Conservation (phyloP, 2,888 invertebrate genomes). For the Rotaria sp. region DNA sequence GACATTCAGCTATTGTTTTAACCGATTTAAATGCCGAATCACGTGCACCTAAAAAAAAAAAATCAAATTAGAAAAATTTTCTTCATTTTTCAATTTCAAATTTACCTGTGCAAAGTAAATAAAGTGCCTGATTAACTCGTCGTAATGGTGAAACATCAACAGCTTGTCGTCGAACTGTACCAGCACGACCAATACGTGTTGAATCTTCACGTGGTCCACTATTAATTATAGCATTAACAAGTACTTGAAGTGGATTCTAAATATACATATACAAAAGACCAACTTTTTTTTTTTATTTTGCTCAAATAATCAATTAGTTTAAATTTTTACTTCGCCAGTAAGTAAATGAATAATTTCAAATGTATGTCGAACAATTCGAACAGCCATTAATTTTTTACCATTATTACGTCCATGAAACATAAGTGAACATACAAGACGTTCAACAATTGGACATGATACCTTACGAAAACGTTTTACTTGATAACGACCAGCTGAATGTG, state of each 20-base stretch:
- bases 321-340: constrained; percentile 57
- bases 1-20: constrained; percentile 97
- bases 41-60: constrained; percentile 62
- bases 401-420: constrained; percentile 99
- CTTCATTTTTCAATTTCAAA: neutral
- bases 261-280: constrained; percentile 31
- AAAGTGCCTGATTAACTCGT: constrained; percentile 97
- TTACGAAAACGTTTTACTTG: constrained; percentile 96
- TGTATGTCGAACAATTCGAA: constrained; percentile 94
- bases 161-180: constrained; percentile 98
- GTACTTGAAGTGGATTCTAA: constrained; percentile 66
- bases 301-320: too few species aligned
- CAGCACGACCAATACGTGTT: constrained; percentile 97
- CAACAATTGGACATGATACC: constrained; percentile 98
- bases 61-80: too few species aligned
- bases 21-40: constrained; percentile 99
- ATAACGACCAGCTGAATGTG: constrained; percentile 94
- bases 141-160: constrained; percentile 96
- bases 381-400: constrained; percentile 97
- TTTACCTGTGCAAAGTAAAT: constrained; percentile 87
- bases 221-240: constrained; percentile 95
- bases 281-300: too few species aligned
- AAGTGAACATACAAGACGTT: constrained; percentile 87
- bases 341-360: constrained; percentile 87
- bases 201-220: constrained; percentile 98